A percentile compares a stretch with the other conserved stretches of the same genome.
Evolutionary conservation across 2,113 vertebrate genomes (phyloP).

Genomic region (Castor canadensis): DNA sequence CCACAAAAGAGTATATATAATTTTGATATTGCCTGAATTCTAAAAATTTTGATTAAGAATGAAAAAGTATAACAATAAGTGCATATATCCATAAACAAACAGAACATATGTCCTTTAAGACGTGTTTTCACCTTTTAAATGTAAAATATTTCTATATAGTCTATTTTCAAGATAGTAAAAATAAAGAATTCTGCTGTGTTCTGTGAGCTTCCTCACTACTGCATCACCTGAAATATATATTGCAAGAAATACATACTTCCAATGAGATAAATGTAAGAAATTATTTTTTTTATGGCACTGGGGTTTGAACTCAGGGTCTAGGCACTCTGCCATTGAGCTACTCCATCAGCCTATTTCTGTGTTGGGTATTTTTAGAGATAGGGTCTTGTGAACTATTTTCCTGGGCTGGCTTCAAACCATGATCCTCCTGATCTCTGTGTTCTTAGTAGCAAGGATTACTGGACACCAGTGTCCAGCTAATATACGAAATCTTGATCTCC

Average conservation of each 20-base stretch:
- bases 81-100: background rate
- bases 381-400: too few species aligned
- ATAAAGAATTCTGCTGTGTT: background rate
- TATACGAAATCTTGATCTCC: background rate
- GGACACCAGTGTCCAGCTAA: too few species aligned
- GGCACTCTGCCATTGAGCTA: too few species aligned
- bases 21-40: slow-evolving; percentile 3
- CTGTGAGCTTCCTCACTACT: background rate
- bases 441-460: too few species aligned
- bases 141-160: background rate
- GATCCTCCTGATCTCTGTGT: too few species aligned
- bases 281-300: too few species aligned
- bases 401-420: too few species aligned
- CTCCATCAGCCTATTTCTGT: too few species aligned
- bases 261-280: background rate
- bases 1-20: background rate
- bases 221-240: background rate
- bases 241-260: background rate
- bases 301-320: too few species aligned
- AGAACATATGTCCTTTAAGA: background rate
- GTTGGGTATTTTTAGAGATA: too few species aligned
- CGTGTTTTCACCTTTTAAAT: background rate
- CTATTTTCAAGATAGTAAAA: slow-evolving; percentile 9
- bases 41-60: background rate
- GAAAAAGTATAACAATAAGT: background rate